A percentile compares a stretch with the other conserved stretches of the same genome.
Conservation (phyloP, 2,888 invertebrate species). For the Andrena dorsata region DNA sequence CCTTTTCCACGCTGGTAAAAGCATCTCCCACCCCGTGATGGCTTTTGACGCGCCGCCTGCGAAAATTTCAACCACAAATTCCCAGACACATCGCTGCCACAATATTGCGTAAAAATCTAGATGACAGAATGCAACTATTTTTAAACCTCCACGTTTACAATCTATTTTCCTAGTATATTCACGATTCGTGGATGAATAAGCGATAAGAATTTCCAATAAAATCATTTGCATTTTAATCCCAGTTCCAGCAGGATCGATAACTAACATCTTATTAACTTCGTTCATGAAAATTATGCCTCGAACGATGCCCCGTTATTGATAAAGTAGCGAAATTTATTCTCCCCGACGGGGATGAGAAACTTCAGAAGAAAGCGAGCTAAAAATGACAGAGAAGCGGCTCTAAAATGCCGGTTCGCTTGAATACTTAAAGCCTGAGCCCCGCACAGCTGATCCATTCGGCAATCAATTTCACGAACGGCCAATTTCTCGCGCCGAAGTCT, state of each 20-base stretch:
- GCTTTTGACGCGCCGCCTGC: slow-evolving; percentile 33
- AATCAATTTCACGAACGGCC: slow-evolving; percentile 72
- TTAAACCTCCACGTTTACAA: neutral
- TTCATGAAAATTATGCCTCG: neutral
- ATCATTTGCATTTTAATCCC: neutral
- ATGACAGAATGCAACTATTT: neutral
- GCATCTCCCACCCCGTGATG: slow-evolving; percentile 23
- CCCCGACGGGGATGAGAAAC: slow-evolving; percentile 7
- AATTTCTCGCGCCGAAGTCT: slow-evolving; percentile 70
- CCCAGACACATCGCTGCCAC: neutral
- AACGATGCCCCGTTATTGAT: slow-evolving; percentile 12
- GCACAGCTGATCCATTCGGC: slow-evolving; percentile 61
- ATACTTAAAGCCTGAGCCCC: slow-evolving; percentile 45
- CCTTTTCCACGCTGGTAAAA: slow-evolving; percentile 40
- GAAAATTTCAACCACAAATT: slow-evolving; percentile 28
- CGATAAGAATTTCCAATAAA: neutral
- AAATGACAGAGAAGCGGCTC: slow-evolving; percentile 37
- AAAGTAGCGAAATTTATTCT: slow-evolving; percentile 36
- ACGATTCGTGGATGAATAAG: neutral
- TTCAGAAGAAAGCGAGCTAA: slow-evolving; percentile 24
- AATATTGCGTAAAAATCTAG: neutral
- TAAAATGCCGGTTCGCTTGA: slow-evolving; percentile 48
- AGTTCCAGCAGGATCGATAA: neutral
- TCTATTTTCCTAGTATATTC: neutral
- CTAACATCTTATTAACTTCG: neutral